Percentiles rank a stretch among this genome's conserved stretches.
These are phyloP conservation scores for Lasiommata megera DNA, from an alignment of 2,888 invertebrate species.

Conservation along the genomic window DNA sequence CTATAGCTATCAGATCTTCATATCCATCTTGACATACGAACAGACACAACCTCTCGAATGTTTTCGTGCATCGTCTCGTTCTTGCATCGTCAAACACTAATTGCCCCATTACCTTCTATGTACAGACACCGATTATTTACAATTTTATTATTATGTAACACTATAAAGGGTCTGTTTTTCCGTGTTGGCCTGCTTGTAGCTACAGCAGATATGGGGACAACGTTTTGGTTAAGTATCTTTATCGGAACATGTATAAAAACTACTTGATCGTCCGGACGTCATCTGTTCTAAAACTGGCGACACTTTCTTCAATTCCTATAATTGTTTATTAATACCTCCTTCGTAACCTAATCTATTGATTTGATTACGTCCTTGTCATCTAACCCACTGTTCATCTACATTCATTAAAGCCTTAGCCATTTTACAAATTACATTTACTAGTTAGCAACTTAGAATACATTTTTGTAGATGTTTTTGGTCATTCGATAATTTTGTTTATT, in stretches of 20 bases:
- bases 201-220: slow-evolving; percentile 60
- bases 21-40: slow-evolving; percentile 18
- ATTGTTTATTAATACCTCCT: slow-evolving; percentile 8
- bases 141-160: slow-evolving; percentile 41
- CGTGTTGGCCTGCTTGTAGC: slow-evolving; percentile 67
- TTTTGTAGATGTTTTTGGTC: not conserved
- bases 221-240: slow-evolving; percentile 3
- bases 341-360: not conserved
- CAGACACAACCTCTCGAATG: slow-evolving; percentile 27
- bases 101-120: slow-evolving; percentile 32
- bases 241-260: slow-evolving; percentile 4
- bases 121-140: slow-evolving; percentile 35
- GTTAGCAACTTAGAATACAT: not conserved
- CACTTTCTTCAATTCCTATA: not conserved
- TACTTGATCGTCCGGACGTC: slow-evolving; percentile 44
- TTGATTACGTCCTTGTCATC: too few relatives aligned
- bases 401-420: not conserved
- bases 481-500: not conserved
- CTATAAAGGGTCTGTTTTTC: slow-evolving; percentile 55
- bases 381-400: not conserved
- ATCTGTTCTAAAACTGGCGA: slow-evolving; percentile 22
- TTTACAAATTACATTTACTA: not conserved
- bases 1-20: slow-evolving; percentile 15
- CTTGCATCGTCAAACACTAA: slow-evolving; percentile 28
- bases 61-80: slow-evolving; percentile 11